Evolutionary conservation across 1,140 invertebrate genomes (phyloP).

Genomic region (Drosophila kepulauana): DNA sequence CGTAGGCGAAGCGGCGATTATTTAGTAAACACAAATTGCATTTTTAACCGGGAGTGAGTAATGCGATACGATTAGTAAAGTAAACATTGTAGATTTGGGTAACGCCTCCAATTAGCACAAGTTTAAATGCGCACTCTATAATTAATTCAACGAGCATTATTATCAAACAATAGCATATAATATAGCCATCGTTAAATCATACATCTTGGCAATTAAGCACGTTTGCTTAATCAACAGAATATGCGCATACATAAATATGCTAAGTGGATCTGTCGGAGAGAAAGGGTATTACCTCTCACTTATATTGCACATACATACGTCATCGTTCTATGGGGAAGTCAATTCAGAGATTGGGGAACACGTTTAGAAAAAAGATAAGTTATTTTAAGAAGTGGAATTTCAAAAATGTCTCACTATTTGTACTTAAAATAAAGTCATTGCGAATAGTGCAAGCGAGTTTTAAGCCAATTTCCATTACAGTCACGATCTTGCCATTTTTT

Average conservation of each 20-base stretch:
- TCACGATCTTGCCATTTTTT: constrained; percentile 53
- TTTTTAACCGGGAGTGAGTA: not conserved
- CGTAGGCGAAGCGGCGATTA: not conserved
- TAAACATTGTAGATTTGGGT: not conserved
- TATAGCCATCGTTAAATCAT: not conserved
- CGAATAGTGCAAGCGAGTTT: constrained; percentile 4
- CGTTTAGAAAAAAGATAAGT: not conserved
- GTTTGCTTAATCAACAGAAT: not conserved
- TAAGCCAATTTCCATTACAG: constrained; percentile 60
- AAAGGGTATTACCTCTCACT: not conserved
- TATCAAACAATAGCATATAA: not conserved
- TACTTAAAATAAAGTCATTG: not conserved
- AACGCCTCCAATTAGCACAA: constrained; percentile 12
- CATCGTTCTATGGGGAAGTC: not conserved
- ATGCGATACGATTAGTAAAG: constrained; percentile 2
- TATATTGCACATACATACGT: not conserved
- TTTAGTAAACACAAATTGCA: constrained; percentile 1
- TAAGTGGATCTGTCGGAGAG: not conserved
- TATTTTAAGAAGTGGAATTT: not conserved
- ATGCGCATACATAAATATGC: not conserved
- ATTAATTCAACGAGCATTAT: not conserved
- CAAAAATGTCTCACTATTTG: not conserved
- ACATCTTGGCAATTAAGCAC: not conserved
- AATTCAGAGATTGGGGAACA: not conserved
- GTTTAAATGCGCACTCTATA: not conserved